Base-by-base conservation (phyloP, 2,888 invertebrate species). In the Eucera pruinosa region DNA sequence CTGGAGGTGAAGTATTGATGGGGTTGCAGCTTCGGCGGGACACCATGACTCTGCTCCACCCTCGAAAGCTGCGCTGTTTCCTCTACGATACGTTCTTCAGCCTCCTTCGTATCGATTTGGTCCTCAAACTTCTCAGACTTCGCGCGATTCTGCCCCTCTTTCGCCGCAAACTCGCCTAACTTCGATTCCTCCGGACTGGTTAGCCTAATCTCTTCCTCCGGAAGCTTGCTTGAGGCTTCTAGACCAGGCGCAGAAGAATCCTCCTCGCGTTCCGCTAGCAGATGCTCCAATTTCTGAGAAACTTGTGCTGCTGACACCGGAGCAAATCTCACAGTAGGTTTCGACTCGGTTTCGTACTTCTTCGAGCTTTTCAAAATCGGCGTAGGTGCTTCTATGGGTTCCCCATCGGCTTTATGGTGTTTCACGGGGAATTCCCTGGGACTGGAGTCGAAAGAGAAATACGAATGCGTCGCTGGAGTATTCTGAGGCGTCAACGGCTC, bases 401-500 rank as follows among this genome's bases (percentile, higher is more conserved):
- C 75, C n/a, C 55, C 78, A 1, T 73, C 74, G 0, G 25, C 23
- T 13, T 45, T 54, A 9, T 60, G 2, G 9, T 66, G 18, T 7
- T 58, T 45, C n/a, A 61, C 4, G 2, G 47, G 39, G 15, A 27
- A 52, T n/a, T 84, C 72, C 15, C 36, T 65, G 41, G 81, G 81
- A n/a, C 75, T 81, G 2, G 82, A 68, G 3, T 68, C 79, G 50
- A 89, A 89, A 4, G 84, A 86, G 1, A 87, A 66, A 67, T 88
- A 90, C n/a, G 85, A 81, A 4, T 82, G 58, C 50, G 89, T 90
- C 1, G 91, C 91, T 2, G 92, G 91, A 2, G 92, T 92, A 57
- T 92, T 92, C 54, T 91, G 91, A 0, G 91, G 91, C 0, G 91
- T 91, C 0, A 89, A 84, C 0, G 91, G 89, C 64, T 91, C 91